Evolutionary conservation across 2,888 invertebrate genomes (phyloP), one percentile per base, ranked within the genome.

Genomic region (Brachynemurus nebulosus): DNA sequence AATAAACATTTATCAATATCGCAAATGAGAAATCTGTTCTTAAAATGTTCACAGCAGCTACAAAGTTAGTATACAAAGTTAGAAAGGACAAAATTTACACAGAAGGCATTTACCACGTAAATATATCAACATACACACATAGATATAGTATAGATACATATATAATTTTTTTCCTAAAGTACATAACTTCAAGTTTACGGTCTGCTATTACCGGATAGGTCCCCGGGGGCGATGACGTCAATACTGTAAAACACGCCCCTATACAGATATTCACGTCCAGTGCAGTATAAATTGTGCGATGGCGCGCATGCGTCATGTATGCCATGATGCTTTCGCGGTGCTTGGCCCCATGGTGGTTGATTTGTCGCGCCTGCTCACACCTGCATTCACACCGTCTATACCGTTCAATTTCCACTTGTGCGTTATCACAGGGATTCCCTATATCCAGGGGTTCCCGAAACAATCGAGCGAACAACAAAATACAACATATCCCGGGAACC

Each of bases 141-240:
- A n/a, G n/a, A n/a, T n/a, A n/a, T n/a, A n/a, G n/a, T n/a, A n/a
- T n/a, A n/a, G n/a, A n/a, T n/a, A n/a, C 30, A 30, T 30, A 30
- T 30, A 30, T 30, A 30, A 30, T 30, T 30, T 30, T 30, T n/a
- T n/a, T n/a, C n/a, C n/a, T n/a, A n/a, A n/a, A n/a, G 14, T 30
- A 30, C 30, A 9, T 30, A 14, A 30, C n/a, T 30, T 30, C 30
- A 30, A 12, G n/a, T n/a, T n/a, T n/a, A n/a, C n/a, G n/a, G n/a
- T n/a, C n/a, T n/a, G n/a, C n/a, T n/a, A n/a, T n/a, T 18, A 7
- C 20, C 14, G 18, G 44, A 44, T 44, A 38, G 44, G 44, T 38
- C 38, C 37, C 44, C 14, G 18, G 34, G 44, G 38, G 38, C 27
- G 21, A 21, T 44, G 44, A 44, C 44, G 44, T 44, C 37, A 44